These are phyloP conservation scores for Galerucella calmariensis DNA, from an alignment of 2,888 invertebrate genomes.

Conservation along the genomic window DNA sequence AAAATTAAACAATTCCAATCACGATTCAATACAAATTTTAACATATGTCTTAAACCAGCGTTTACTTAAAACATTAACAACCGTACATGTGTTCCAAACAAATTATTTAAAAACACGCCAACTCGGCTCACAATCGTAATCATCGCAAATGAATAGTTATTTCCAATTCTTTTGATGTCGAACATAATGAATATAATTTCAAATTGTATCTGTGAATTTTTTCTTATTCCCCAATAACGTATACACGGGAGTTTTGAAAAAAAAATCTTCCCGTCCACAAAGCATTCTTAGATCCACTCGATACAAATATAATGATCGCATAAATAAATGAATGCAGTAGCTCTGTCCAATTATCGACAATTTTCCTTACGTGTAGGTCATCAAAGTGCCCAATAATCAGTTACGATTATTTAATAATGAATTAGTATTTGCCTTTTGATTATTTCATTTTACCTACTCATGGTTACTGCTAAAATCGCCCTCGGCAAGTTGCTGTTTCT, in stretches of 20 bases:
- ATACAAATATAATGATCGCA: conserved; percentile 50
- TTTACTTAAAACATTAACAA: conserved; percentile 1
- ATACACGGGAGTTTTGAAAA: background rate
- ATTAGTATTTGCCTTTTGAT: conserved; percentile 62
- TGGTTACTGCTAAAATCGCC: background rate
- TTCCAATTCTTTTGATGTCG: conserved; percentile 16
- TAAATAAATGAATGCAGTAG: conserved; percentile 53
- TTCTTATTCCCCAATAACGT: conserved; percentile 12
- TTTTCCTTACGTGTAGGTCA: conserved; percentile 59
- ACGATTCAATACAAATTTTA: background rate
- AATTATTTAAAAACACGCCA: conserved; percentile 16
- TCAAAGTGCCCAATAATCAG: conserved; percentile 60
- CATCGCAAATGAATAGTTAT: conserved; percentile 11
- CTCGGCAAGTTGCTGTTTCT: background rate
- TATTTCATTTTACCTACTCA: conserved; percentile 51
- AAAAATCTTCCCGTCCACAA: conserved; percentile 29
- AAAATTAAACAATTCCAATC: background rate
- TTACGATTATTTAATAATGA: conserved; percentile 63
- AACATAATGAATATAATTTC: conserved; percentile 18
- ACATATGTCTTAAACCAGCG: background rate
- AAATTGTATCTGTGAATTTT: conserved; percentile 16
- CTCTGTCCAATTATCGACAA: conserved; percentile 62
- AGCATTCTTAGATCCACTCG: conserved; percentile 41
- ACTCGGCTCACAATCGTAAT: conserved; percentile 5
- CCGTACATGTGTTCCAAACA: conserved; percentile 5